Conservation (phyloP, 2,113 vertebrate genomes). For the Quiscalus mexicanus region DNA sequence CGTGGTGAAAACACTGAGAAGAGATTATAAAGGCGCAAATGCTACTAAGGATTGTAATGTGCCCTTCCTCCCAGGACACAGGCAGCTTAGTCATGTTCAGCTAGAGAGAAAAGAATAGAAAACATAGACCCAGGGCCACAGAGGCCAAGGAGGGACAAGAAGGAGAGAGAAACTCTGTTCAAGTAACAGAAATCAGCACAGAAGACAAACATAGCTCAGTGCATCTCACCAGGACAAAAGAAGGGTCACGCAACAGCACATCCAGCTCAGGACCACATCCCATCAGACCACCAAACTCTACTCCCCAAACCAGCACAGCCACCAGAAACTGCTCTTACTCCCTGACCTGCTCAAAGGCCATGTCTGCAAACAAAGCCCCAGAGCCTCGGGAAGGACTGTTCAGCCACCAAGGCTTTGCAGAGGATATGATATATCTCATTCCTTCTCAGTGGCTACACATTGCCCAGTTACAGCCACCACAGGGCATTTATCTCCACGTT, state of each 20-base stretch:
- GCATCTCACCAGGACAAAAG: background rate
- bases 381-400: background rate
- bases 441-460: background rate
- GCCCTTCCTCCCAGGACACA: background rate
- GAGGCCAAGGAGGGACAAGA: background rate
- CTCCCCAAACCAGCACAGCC: background rate
- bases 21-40: background rate
- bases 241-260: background rate
- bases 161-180: background rate
- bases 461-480: background rate
- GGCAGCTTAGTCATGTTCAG: background rate
- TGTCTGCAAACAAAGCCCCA: background rate
- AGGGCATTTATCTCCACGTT: background rate
- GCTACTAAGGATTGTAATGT: background rate
- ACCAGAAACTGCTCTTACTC: background rate
- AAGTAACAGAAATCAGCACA: background rate
- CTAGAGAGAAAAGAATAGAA: background rate
- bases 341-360: background rate
- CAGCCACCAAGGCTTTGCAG: background rate
- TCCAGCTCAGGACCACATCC: background rate
- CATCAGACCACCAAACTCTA: background rate
- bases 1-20: background rate
- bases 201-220: background rate
- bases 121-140: background rate
- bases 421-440: background rate